These are phyloP conservation scores for Phasianus colchicus DNA, from an alignment of 2,113 vertebrate species.

Conservation along the genomic window DNA sequence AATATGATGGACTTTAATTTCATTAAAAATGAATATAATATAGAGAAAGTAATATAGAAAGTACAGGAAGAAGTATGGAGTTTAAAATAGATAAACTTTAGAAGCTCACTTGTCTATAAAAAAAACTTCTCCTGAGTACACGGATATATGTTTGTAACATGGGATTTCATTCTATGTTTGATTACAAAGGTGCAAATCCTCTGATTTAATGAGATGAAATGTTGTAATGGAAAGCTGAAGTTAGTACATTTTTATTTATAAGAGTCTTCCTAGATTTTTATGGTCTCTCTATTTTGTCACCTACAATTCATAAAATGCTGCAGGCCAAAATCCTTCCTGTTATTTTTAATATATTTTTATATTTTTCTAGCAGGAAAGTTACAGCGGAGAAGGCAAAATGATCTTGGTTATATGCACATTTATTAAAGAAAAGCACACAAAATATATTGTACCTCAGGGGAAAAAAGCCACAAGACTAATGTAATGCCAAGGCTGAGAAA, in stretches of 20 bases:
- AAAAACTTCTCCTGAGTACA: background rate
- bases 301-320: slow-evolving; percentile 40
- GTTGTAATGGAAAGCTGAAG: background rate
- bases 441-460: slow-evolving; percentile 23
- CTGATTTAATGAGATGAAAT: slow-evolving; percentile 6
- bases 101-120: background rate
- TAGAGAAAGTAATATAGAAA: background rate
- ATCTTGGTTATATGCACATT: slow-evolving; percentile 53
- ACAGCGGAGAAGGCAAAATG: slow-evolving; percentile 22
- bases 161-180: background rate
- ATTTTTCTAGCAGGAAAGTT: slow-evolving; percentile 16
- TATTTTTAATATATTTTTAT: slow-evolving; percentile 27
- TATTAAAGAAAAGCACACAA: slow-evolving; percentile 50
- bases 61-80: background rate
- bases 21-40: background rate
- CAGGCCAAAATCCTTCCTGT: slow-evolving; percentile 34
- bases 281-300: background rate
- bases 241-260: slow-evolving; percentile 12
- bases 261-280: background rate
- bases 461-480: slow-evolving; percentile 28
- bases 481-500: slow-evolving; percentile 1
- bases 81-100: background rate
- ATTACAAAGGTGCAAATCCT: background rate
- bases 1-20: background rate
- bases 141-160: background rate